Evolutionary conservation across 1,140 invertebrate genomes (phyloP), one percentile per base, ranked within the genome.

Genomic region (Euura lappo): DNA sequence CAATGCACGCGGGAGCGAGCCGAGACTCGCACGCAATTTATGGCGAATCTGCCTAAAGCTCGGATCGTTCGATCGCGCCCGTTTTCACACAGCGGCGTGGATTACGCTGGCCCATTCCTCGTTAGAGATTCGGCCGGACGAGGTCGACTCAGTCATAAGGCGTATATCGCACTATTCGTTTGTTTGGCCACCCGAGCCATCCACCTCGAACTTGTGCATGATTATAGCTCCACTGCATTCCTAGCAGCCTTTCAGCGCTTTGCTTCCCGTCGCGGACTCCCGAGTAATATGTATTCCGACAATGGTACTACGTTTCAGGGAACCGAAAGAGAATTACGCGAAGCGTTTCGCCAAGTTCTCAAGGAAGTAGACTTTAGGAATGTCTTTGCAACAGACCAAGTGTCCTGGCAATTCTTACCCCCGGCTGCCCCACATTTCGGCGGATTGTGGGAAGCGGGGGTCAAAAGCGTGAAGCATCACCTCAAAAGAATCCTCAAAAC

Each of bases 381-480:
- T 66, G 2, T 72, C 45, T 43, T 46, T 65, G 13, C 2, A 45
- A 2, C 47, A 66, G n/a, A 3, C 13, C 13, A 69, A 0, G 71
- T 74, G 2, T 69, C 77, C 6, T 88, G 83, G 82, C 70, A 79
- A 2, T 88, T 84, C 72, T 86, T 82, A n/a, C 82, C 85, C 2
- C 86, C 86, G 2, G 51, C 69, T n/a, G 78, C 79, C 0, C 83
- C 85, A 0, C 81, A 87, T 70, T 83, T 86, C 77, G 84, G 84
- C 3, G 85, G 85, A 2, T 77, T 79, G 0, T 88, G 86, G 86
- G 86, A 88, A 68, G 73, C 83, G 1, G 69, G 84, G 4, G 80
- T 88, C 2, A 75, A 82, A 2, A 77, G 76, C 0, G 81, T 85
- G 0, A 86, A 88, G 71, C 76, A 74, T 4, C 78, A 82, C 2